These are phyloP conservation scores for Entelurus aequoreus DNA, from an alignment of 2,113 vertebrate species.

Conservation along the genomic window DNA sequence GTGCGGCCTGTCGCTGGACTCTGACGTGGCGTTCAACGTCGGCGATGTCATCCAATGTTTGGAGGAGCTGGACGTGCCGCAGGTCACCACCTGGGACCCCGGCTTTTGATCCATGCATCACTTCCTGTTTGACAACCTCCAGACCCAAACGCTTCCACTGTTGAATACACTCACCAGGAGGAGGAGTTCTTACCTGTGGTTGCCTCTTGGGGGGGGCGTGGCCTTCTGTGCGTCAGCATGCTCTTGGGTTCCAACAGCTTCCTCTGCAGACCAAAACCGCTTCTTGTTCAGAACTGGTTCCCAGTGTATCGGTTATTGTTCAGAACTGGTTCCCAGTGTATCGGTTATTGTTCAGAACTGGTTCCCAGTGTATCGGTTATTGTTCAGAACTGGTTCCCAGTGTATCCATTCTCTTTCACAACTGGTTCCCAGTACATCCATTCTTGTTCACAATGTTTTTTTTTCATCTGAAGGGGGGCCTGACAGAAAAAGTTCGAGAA, in stretches of 20 bases:
- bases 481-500: no score
- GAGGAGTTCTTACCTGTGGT: neutral
- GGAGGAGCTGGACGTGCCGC: conserved; percentile 66
- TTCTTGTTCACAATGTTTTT: no score
- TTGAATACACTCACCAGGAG: conserved; percentile 8
- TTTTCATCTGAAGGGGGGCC: no score
- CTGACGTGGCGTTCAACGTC: conserved; percentile 65
- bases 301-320: no score
- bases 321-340: no score
- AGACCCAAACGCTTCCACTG: conserved; percentile 83
- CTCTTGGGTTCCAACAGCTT: conserved; percentile 80
- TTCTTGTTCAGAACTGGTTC: no score
- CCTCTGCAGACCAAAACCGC: conserved; percentile 72
- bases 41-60: conserved; percentile 86
- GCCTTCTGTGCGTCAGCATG: neutral
- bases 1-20: conserved; percentile 83
- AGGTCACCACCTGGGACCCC: conserved; percentile 85
- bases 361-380: no score
- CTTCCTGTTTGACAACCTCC: conserved; percentile 80
- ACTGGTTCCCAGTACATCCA: no score
- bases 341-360: no score
- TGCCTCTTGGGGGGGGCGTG: neutral
- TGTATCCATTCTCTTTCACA: no score
- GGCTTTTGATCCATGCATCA: conserved; percentile 76
- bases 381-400: no score